Base-by-base conservation (phyloP, 30 jellyfish, hydroid and myxozoan species). In the Turritopsis dohrnii region DNA sequence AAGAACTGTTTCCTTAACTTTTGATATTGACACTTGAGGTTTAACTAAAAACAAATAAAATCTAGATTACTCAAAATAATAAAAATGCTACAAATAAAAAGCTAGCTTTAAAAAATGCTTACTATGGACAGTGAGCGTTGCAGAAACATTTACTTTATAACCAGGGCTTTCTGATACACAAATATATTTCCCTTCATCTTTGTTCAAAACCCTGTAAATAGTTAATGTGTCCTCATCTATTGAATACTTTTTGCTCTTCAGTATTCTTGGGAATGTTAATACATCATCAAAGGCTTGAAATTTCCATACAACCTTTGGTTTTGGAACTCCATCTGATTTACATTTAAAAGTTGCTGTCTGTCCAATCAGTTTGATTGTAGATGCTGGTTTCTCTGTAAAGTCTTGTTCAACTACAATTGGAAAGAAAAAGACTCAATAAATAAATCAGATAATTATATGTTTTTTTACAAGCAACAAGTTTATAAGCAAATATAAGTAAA, bases 161-260 rank as follows among this genome's bases (percentile, higher is more conserved):
- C 96, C 96, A 65, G 98, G 98, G 76, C 98, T 93, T 69, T 82
- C 83, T 22, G 98, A 94, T 29, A 93, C 74, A 74, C 98, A 93
- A 1, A 66, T 84, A 83, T 84, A 93, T 17, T 16, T 82, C 28
- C 89, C 89, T 71, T 82, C 89, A 29, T 82, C 89, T 24, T 66
- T 25, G 65, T 82, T 72, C 41, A 27, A 65, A 18, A 72, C 86
- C 27, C 60, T 28, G 1, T 25, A 9, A 21, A 82, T 41, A 28
- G 72, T 52, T 27, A 82, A 29, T 7, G 30, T 4, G 71, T 71
- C 31, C 5, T 69, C 31, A 65, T 66, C 79, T 5, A 53, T 16
- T 23, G 29, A 18, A 1, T n/a, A 28, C 8, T 65, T 25, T 16
- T n/a, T 30, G 25, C 25, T 76, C 7, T 28, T 65, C 52, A 53